Conservation (phyloP, 2,888 invertebrate species). For the Apodemia zela region DNA sequence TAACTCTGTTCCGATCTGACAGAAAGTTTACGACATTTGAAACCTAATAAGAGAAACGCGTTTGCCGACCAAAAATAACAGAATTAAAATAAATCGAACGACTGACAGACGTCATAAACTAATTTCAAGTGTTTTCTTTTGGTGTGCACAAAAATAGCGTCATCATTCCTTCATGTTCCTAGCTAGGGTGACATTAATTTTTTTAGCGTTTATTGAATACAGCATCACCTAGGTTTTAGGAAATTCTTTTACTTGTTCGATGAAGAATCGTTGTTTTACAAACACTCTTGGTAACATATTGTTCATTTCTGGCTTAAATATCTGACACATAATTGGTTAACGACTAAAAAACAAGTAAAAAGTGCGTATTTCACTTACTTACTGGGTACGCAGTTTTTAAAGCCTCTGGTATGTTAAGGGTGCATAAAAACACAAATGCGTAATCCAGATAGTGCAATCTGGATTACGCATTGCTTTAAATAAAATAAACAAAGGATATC, state of each 20-base stretch:
- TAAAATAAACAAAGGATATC: too few species aligned
- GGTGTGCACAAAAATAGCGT: conserved; percentile 73
- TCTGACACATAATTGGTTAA: too few species aligned
- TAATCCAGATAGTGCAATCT: too few species aligned
- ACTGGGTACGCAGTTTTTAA: too few species aligned
- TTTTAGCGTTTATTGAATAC: conserved; percentile 63
- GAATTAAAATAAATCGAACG: conserved; percentile 80
- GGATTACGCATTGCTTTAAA: too few species aligned
- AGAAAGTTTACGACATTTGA: conserved; percentile 58
- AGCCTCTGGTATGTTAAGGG: too few species aligned
- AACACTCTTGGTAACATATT: too few species aligned
- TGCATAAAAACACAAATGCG: too few species aligned
- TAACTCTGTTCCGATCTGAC: conserved; percentile 66
- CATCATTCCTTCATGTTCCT: conserved; percentile 77
- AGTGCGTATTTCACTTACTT: too few species aligned
- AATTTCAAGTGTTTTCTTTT: conserved; percentile 79
- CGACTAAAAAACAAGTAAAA: too few species aligned
- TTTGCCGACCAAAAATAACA: conserved; percentile 70
- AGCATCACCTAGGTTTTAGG: conserved; percentile 64
- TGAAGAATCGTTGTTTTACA: not conserved
- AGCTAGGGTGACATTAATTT: conserved; percentile 65
- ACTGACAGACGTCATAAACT: conserved; percentile 80
- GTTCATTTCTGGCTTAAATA: too few species aligned
- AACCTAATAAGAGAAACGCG: conserved; percentile 66
- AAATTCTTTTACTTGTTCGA: not conserved